Base-by-base conservation (phyloP, 2,888 invertebrate species). In the Mythimna lalbum region DNA sequence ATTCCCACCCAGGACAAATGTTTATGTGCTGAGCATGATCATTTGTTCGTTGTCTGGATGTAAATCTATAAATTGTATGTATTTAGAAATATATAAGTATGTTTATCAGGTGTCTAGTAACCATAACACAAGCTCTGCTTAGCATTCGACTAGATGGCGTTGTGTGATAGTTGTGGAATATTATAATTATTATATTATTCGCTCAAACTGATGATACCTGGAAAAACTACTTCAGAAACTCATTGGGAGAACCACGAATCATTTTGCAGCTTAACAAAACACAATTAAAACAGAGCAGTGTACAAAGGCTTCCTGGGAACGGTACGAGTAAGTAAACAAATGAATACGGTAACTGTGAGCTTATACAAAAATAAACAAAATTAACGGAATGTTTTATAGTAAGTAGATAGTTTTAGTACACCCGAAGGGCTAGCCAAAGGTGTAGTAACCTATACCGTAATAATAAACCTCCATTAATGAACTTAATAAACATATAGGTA, bases 271-370 rank as follows among this genome's bases (percentile, higher is more conserved):
- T 6, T 27, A 73, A 73, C 73, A 66, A 72, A 74, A 78, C 59
- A 65, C 75, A 72, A 78, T 83, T 83, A 78, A 69, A 43, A 43
- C 43, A 19, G 6, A 17, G 43, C 61, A 53, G 50, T 55, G 55
- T 74, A 72, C 64, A 31, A 69, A 81, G 77, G 69, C 73, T 75
- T 52, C 19, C 63, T 65, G 52, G 63, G 60, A 80, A 77, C 63
- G 49, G 66, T n/a, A n/a, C n/a, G n/a, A n/a, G n/a, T 49, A 65
- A 53, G 4, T 27, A 53, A 53, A 53, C 27, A 53, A 27, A 17
- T 53, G 27, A 21, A 53, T 53, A 27, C 53, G 53, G 53, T 27
- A 27, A 19, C 27, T 12, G 27, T 17, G 23, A 23, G 7, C 21
- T 6, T 50, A 21, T 21, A 50, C 50, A 21, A 50, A 50, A 50